Evolutionary conservation across 1,140 invertebrate genomes (phyloP).

Genomic region (Dryas iulia): DNA sequence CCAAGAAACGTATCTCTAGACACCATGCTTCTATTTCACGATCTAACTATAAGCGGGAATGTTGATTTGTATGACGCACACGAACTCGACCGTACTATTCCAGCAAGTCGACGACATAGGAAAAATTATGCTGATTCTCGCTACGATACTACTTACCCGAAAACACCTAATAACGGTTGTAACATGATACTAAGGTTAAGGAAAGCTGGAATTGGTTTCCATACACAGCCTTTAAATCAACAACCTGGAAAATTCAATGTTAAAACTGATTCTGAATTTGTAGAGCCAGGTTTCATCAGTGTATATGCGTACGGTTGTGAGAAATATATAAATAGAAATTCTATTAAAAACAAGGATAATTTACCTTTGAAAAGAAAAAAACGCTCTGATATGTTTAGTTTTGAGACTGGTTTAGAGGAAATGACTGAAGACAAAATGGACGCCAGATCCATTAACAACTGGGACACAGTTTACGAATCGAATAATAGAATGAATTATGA

Average conservation of each 20-base stretch:
- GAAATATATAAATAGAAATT: constrained; percentile 75
- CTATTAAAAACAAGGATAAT: constrained; percentile 68
- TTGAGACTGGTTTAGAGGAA: constrained; percentile 53
- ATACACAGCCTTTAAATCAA: constrained; percentile 76
- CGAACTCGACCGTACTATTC: constrained; percentile 62
- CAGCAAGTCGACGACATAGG: constrained; percentile 48
- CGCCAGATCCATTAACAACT: constrained; percentile 64
- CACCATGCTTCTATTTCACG: constrained; percentile 88
- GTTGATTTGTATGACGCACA: constrained; percentile 82
- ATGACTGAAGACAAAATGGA: constrained; percentile 43
- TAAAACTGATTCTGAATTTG: constrained; percentile 89
- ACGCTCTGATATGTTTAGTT: constrained; percentile 66
- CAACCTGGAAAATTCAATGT: constrained; percentile 85
- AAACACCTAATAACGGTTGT: constrained; percentile 80
- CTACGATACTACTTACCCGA: constrained; percentile 42
- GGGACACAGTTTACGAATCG: constrained; percentile 64
- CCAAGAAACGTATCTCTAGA: constrained; percentile 87
- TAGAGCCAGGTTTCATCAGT: constrained; percentile 90
- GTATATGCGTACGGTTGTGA: constrained; percentile 91
- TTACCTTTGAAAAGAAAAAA: constrained; percentile 61
- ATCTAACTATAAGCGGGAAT: constrained; percentile 88
- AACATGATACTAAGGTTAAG: constrained; percentile 89
- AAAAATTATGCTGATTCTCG: constrained; percentile 58
- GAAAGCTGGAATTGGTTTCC: constrained; percentile 88
- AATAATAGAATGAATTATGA: constrained; percentile 63